A percentile compares a stretch with the other conserved stretches of the same genome.
phyloP scores from a whole-genome alignment of 2,113 vertebrate species.

The Macroglossus sobrinus region DNA sequence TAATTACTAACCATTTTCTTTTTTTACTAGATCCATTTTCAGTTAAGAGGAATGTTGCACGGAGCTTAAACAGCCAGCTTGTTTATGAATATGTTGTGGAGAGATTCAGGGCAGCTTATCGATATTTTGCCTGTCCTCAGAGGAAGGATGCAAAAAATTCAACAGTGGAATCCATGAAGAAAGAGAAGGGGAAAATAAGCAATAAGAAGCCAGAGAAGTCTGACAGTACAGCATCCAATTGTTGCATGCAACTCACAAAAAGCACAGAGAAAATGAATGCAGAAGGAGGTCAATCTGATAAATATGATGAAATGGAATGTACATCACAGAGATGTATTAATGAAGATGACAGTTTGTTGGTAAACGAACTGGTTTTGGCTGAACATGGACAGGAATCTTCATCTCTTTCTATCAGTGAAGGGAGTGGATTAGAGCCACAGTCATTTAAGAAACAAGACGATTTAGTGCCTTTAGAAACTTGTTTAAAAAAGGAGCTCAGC shows the following conservation, averaged over 20 bases:
- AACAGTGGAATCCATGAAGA: conserved; percentile 82
- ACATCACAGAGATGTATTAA: conserved; percentile 74
- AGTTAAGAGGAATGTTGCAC: conserved; percentile 97
- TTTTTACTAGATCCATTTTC: conserved; percentile 93
- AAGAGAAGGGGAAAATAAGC: conserved; percentile 83
- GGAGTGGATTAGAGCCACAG: conserved; percentile 78
- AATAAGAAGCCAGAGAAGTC: conserved; percentile 79
- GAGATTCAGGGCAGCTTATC: conserved; percentile 95
- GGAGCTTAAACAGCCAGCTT: conserved; percentile 99
- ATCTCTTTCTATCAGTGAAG: conserved; percentile 72
- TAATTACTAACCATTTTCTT: conserved; percentile 65
- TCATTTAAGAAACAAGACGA: conserved; percentile 72
- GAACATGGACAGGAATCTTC: conserved; percentile 69
- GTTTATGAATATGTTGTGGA: conserved; percentile 99
- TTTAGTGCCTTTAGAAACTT: conserved; percentile 66
- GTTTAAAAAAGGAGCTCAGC: conserved; percentile 69
- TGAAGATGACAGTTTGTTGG: conserved; percentile 63
- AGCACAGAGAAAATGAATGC: conserved; percentile 72
- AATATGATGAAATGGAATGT: conserved; percentile 74
- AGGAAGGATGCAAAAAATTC: conserved; percentile 83
- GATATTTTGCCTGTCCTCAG: conserved; percentile 97
- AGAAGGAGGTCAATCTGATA: conserved; percentile 72
- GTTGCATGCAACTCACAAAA: conserved; percentile 78
- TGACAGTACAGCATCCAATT: conserved; percentile 77
- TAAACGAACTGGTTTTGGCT: conserved; percentile 65